A percentile compares a stretch with the other conserved stretches of the same genome.
phyloP scores from a whole-genome alignment of 2,113 vertebrate genomes.

The Chlamydotis undulata region DNA sequence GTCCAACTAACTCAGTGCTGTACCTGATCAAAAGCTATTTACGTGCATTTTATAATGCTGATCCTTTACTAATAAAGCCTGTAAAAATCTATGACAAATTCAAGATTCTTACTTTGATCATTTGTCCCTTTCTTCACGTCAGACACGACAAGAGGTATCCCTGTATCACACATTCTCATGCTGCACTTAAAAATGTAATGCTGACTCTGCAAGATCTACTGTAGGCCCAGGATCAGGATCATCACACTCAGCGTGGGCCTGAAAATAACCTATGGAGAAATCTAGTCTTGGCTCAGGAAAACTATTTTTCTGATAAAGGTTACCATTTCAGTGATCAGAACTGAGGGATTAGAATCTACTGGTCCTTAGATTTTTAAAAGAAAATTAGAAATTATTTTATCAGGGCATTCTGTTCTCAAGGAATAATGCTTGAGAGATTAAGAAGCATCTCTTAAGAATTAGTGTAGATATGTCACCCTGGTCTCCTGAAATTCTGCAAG shows the following conservation, averaged over 20 bases:
- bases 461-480: neutral
- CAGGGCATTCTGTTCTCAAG: neutral
- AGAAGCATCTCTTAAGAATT: neutral
- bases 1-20: neutral
- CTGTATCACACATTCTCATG: neutral
- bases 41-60: neutral
- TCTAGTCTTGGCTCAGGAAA: neutral
- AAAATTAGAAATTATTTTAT: neutral
- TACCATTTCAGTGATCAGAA: neutral
- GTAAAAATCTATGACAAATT: neutral
- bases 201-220: too few relatives aligned
- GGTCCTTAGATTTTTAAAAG: neutral
- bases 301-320: neutral
- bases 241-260: rapidly evolving
- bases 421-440: neutral
- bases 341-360: neutral
- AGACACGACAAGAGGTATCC: neutral
- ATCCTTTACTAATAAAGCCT: neutral
- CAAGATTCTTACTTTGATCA: neutral
- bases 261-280: neutral
- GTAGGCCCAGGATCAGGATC: neutral
- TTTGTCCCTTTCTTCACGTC: neutral
- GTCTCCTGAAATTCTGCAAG: neutral
- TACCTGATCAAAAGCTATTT: neutral
- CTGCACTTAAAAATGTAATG: neutral